Base-by-base conservation (phyloP, 2,888 invertebrate species). In the Craniophora ligustri region DNA sequence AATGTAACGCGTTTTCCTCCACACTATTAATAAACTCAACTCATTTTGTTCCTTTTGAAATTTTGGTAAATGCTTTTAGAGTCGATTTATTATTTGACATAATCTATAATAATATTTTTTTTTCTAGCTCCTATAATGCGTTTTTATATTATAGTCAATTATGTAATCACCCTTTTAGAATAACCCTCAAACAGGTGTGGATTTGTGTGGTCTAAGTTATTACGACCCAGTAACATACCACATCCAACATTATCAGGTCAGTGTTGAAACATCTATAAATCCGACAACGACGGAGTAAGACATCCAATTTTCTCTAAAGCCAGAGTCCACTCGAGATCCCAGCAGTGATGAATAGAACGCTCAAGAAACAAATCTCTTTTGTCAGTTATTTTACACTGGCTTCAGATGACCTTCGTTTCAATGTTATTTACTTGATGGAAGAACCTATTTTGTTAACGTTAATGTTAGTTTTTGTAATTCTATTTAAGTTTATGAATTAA, bases 271-370 rank as follows among this genome's bases (percentile, higher is more conserved):
- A 87, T 88, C 88, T 85, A 89, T 89, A 89, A 89, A 89, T 88
- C 88, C 82, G 71, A 70, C 76, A 79, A 80, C 81, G 87, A 82
- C 83, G 76, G 74, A 86, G 82, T 84, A 85, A 88, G 89, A 88
- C 88, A 89, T 89, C 89, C 90, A 91, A 90, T 91, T 91, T 91
- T 89, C 89, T 90, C 82, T 87, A 88, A 90, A 88, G 88, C 89
- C 81, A 80, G 82, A 88, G 86, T 89, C 89, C 89, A 89, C 85
- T 85, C 77, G 76, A 88, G 85, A 88, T 88, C 88, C 84, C 85
- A 85, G 86, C 85, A 82, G 82, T 88, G 89, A 90, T 89, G 89
- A 89, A 91, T 88, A 87, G 85, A 85, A 85, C 75, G 81, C 78
- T 81, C 81, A 69, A 79, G 78, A 87, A 86, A 88, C 88, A 88